Evolutionary conservation across 2,888 invertebrate species (phyloP), one percentile per base, ranked within the genome.

Genomic region (Esperia sulphurella): DNA sequence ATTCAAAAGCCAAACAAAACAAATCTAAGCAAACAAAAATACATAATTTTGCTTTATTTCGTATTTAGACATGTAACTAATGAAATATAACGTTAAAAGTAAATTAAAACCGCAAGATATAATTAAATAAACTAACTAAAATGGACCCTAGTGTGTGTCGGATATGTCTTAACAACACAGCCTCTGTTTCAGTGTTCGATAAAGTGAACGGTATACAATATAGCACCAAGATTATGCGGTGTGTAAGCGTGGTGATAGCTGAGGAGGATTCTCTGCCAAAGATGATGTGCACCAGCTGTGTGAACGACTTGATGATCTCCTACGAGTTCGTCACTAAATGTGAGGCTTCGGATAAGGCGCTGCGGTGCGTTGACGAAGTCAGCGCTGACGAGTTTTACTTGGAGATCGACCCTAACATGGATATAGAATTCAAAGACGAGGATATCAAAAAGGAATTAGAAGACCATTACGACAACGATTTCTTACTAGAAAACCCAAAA

Each of bases 211-310:
- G 72, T 48, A 54, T 82, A n/a, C 75, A 71, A 55, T 75, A 76
- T 48, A 69, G 76, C 46, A 57, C 63, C 3, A 85, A 80, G 60
- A 68, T 89, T 45, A 81, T 79, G 76, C 75, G 72, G 10, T 79
- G 81, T 48, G 81, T 77, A 0, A 72, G 73, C 41, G 70, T 85
- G 33, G 52, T 58, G n/a, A 69, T 88, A 3, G 55, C 56, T 0
- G 77, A 81, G 53, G 75, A 73, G 21, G 88, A 90, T 42, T 82
- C 79, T 6, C 60, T 86, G 8, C 89, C 89, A 0, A 72, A 70
- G 37, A 63, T 65, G 35, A 76, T 90, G 33, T 90, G 89, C 46
- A 58, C 49, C 1, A 58, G 45, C n/a, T 90, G 89, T 58, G 68
- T 71, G 1, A 54, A 55, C 1, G 84, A 87, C 43, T 71, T 90